Evolutionary conservation across 23 tunicate genomes (phyloP).

Genomic region (Trididemnum clinides): DNA sequence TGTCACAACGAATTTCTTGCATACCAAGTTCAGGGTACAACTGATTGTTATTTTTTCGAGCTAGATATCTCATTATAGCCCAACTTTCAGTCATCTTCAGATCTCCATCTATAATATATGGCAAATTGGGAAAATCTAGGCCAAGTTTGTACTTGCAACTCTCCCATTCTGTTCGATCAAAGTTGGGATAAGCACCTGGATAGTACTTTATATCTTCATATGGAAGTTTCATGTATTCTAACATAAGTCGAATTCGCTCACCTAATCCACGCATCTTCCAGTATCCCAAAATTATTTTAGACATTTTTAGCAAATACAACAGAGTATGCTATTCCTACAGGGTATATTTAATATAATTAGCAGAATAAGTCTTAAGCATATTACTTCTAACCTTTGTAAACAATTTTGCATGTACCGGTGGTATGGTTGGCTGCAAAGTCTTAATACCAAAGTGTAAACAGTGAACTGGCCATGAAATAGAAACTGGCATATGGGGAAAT

Average conservation of each 20-base stretch:
- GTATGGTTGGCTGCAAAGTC: no score
- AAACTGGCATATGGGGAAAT: no score
- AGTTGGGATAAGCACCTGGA: slow-evolving; percentile 8
- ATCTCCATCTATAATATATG: slow-evolving; percentile 56
- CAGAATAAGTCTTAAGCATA: no score
- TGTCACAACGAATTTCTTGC: slow-evolving; percentile 26
- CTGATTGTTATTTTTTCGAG: slow-evolving; percentile 30
- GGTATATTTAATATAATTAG: no score
- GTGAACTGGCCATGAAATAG: no score
- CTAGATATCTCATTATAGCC: slow-evolving; percentile 47
- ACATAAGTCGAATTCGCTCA: background rate
- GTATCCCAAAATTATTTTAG: slow-evolving; percentile 8
- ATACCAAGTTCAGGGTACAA: slow-evolving; percentile 19
- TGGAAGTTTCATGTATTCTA: slow-evolving; percentile 21
- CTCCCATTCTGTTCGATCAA: background rate
- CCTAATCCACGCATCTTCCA: slow-evolving; percentile 30
- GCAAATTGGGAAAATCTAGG: slow-evolving; percentile 52
- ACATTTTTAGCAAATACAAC: background rate
- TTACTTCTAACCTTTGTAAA: no score
- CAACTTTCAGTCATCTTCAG: slow-evolving; percentile 54
- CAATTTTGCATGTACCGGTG: no score
- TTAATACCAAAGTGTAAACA: no score
- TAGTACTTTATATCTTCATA: background rate
- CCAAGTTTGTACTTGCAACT: slow-evolving; percentile 25
- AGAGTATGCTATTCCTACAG: no score